These are phyloP conservation scores for Myotis yumanensis DNA, from an alignment of 2,113 vertebrate species.

Conservation along the genomic window DNA sequence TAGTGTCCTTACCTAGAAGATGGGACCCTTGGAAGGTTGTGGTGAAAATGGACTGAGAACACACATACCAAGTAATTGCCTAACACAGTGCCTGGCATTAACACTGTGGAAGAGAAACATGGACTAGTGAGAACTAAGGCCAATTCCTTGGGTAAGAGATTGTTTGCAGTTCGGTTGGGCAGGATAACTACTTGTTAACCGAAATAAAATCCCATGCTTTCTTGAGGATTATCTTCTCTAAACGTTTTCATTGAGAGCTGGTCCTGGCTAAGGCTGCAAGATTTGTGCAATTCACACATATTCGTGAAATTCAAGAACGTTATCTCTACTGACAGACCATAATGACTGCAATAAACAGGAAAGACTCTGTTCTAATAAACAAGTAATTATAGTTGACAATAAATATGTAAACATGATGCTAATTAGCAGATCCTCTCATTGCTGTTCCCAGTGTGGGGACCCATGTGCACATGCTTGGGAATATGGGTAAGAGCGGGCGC, in stretches of 20 bases:
- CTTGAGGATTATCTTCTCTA: constrained; percentile 32
- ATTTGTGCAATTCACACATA: constrained; percentile 41
- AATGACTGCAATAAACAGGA: constrained; percentile 58
- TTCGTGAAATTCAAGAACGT: constrained; percentile 63
- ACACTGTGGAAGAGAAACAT: background rate
- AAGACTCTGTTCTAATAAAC: constrained; percentile 67
- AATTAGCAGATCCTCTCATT: constrained; percentile 46
- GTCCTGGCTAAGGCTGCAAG: background rate
- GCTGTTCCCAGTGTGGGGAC: background rate
- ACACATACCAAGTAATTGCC: background rate
- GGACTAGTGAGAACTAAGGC: background rate
- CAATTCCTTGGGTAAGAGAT: constrained; percentile 17
- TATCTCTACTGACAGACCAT: constrained; percentile 49
- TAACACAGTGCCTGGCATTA: background rate
- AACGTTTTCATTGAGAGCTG: constrained; percentile 40
- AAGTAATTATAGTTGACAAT: constrained; percentile 64
- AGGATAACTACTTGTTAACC: background rate
- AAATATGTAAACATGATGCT: constrained; percentile 58
- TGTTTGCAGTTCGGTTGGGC: background rate
- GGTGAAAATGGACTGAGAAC: background rate
- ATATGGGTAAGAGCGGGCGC: background rate
- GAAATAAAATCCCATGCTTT: background rate
- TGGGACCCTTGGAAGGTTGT: background rate
- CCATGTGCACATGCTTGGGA: background rate
- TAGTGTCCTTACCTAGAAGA: background rate